Evolutionary conservation across 2,797 vertebrate genomes (phyloP), one percentile per base, ranked within the genome.

Genomic region (Pseudotriccus pelzelni): DNA sequence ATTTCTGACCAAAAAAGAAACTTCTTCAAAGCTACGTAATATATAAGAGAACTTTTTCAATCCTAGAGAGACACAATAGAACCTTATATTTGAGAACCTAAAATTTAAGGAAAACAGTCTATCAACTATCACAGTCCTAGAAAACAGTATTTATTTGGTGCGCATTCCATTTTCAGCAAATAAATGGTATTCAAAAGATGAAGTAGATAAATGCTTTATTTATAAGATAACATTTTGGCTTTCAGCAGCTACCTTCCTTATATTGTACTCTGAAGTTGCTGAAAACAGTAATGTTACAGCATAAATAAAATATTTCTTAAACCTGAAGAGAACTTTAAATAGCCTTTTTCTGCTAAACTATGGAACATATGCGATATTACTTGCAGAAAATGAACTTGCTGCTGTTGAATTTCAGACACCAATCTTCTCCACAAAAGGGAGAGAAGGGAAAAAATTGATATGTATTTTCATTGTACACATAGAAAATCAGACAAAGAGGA

Each of bases 221-320:
- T 95, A 81, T 49, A 50, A 89, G 84, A 93, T 73, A 91, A 85
- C 59, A 75, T 88, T 94, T 69, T 63, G 27, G 14, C 34, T 82
- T 74, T 62, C 70, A 89, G 87, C 53, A 73, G 13, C 39, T 80
- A 25, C 24, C 19, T 93, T 73, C 64, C 50, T 81, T 58, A 43
- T 43, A 77, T 78, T 83, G 27, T 64, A 27, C 73, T 81, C 22
- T 86, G 84, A 93, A 62, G 52, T 27, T 36, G 37, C 46, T 43
- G 50, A 64, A 95, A 93, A 82, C 23, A 87, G 70, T 32, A 55
- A 62, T 60, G 41, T 66, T 95, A 80, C 60, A n/a, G 52, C 25
- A 62, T 79, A 75, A 95, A 90, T 94, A 80, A 95, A 94, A 84
- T 34, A 32, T 74, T 79, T 93, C 75, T 90, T 83, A 75, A 95